Evolutionary conservation across 2,888 invertebrate genomes (phyloP).

Genomic region (Zaprionus lineosus): DNA sequence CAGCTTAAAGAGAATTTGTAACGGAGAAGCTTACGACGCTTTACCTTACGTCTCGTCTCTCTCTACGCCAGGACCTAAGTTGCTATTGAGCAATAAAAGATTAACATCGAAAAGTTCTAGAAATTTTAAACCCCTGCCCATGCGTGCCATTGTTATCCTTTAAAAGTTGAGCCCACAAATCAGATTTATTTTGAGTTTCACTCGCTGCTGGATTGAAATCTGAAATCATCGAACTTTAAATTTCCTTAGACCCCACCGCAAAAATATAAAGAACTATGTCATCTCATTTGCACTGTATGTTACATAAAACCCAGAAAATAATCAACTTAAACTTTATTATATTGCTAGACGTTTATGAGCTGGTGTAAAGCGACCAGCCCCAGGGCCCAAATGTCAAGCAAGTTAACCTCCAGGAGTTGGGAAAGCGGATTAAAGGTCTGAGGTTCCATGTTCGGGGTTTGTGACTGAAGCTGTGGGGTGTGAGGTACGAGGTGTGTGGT

Average conservation of each 20-base stretch:
- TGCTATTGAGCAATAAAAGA: not conserved
- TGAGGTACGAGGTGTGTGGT: too few relatives aligned
- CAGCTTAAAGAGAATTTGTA: conserved; percentile 38
- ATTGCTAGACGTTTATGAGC: conserved; percentile 43
- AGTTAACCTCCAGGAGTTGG: conserved; percentile 38
- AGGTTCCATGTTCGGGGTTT: too few relatives aligned
- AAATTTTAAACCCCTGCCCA: too few relatives aligned
- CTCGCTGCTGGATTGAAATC: too few relatives aligned
- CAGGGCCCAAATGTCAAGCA: conserved; percentile 34
- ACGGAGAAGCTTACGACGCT: conserved; percentile 3
- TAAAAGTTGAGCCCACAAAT: too few relatives aligned
- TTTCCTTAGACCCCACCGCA: too few relatives aligned
- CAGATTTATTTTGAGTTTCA: too few relatives aligned
- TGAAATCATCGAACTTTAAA: too few relatives aligned
- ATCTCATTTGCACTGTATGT: conserved; percentile 25
- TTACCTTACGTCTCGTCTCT: not conserved
- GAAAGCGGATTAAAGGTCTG: too few relatives aligned
- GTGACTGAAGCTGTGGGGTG: too few relatives aligned
- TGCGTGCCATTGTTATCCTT: too few relatives aligned
- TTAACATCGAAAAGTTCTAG: too few relatives aligned
- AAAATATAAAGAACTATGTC: not conserved
- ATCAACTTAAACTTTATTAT: conserved; percentile 46
- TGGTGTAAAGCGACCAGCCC: conserved; percentile 32
- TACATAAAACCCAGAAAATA: conserved; percentile 19
- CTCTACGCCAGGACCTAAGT: not conserved